Percentiles rank a stretch among this genome's conserved stretches.
These are phyloP conservation scores for Bolborhynchus lineola DNA, from an alignment of 2,113 vertebrate species.

Conservation along the genomic window DNA sequence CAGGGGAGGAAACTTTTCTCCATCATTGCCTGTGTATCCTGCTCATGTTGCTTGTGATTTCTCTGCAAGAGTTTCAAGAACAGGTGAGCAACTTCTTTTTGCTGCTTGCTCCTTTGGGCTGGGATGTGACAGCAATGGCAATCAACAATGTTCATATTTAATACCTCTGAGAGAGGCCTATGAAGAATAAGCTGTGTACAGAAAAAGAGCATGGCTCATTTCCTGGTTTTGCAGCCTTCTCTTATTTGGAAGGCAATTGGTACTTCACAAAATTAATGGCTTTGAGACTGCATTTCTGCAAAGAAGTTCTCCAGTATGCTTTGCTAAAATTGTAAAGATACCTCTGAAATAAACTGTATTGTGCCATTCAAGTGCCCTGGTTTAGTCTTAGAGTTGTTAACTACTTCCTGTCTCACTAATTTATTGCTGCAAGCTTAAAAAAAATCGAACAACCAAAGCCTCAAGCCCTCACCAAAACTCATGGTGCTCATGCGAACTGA, in stretches of 20 bases:
- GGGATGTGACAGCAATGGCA: background rate
- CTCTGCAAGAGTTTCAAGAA: background rate
- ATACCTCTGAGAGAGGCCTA: background rate
- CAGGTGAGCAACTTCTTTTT: background rate
- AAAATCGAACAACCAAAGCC: background rate
- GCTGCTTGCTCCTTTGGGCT: background rate
- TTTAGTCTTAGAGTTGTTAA: background rate
- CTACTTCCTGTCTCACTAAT: background rate
- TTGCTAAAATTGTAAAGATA: background rate
- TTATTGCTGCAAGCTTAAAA: background rate
- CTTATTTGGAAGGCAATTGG: background rate
- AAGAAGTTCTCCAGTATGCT: background rate
- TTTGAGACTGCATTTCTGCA: background rate
- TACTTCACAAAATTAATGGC: background rate
- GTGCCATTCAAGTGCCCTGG: background rate
- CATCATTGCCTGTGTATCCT: background rate
- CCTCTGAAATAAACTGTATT: background rate
- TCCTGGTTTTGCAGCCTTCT: background rate
- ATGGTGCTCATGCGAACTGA: background rate
- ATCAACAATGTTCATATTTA: background rate
- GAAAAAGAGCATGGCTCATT: accelerated
- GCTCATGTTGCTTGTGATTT: background rate
- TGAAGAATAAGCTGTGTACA: background rate
- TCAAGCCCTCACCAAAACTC: background rate
- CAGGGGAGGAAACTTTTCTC: background rate